Evolutionary conservation across 2,888 invertebrate species (phyloP).

Genomic region (Habrosyne pyritoides): DNA sequence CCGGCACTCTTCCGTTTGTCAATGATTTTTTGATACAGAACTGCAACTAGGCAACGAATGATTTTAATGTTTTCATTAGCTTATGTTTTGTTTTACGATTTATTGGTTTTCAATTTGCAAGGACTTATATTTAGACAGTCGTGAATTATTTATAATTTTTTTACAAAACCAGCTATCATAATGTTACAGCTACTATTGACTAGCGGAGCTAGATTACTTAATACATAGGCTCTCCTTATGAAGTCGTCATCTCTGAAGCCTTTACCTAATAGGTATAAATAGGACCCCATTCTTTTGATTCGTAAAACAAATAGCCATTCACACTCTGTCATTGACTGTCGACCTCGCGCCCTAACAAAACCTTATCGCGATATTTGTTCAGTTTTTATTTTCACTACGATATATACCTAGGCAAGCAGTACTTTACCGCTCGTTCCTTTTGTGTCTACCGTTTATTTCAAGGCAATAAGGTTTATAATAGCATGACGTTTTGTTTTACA

Average conservation of each 20-base stretch:
- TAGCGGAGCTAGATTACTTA: no score
- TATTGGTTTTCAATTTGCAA: neutral
- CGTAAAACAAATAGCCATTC: conserved; percentile 44
- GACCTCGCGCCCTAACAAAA: conserved; percentile 80
- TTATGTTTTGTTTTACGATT: neutral
- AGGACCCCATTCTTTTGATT: conserved; percentile 20
- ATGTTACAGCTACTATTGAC: no score
- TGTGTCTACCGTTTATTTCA: neutral
- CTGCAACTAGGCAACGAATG: neutral
- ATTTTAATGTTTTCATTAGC: neutral
- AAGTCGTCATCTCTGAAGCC: conserved; percentile 39
- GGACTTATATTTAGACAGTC: no score
- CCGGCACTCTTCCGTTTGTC: conserved; percentile 71
- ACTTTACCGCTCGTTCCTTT: conserved; percentile 15
- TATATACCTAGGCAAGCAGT: conserved; percentile 64
- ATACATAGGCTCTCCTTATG: no score
- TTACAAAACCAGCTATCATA: no score
- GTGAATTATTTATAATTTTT: no score
- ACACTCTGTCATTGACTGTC: conserved; percentile 65
- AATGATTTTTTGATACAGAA: conserved; percentile 55
- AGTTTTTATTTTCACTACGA: conserved; percentile 79
- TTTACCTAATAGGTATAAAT: conserved; percentile 40
- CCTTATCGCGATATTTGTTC: conserved; percentile 79
- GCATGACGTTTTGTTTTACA: conserved; percentile 31
- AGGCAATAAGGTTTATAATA: conserved; percentile 33